Evolutionary conservation across 2,113 vertebrate genomes (phyloP).

Genomic region (Ctenodactylus gundi): DNA sequence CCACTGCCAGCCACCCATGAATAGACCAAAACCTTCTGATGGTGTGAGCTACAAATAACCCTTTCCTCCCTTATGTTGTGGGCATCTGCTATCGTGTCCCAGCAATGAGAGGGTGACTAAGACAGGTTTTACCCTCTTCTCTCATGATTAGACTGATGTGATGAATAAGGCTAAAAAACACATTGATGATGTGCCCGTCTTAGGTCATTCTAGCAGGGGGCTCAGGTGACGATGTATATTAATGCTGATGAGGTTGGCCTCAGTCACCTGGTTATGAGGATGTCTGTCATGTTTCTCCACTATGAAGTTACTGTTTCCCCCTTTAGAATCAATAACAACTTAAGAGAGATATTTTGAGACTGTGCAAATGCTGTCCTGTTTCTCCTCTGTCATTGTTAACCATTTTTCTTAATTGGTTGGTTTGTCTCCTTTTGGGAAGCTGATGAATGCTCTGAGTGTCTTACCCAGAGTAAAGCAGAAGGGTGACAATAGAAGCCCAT

Average conservation of each 20-base stretch:
- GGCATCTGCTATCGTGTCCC: too few species aligned
- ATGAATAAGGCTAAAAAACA: background rate
- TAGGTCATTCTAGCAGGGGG: background rate
- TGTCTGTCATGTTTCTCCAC: background rate
- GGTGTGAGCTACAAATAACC: too few species aligned
- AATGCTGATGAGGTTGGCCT: background rate
- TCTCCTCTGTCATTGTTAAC: background rate
- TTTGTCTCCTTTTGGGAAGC: background rate
- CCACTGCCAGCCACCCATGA: too few species aligned
- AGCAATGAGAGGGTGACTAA: too few species aligned
- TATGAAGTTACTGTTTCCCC: background rate
- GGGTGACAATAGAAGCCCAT: background rate
- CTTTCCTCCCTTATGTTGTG: too few species aligned
- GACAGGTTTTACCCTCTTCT: background rate
- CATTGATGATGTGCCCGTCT: background rate
- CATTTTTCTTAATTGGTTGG: background rate
- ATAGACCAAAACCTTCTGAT: too few species aligned
- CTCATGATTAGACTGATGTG: background rate
- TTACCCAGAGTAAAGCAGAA: background rate
- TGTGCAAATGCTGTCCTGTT: background rate
- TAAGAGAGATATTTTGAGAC: background rate
- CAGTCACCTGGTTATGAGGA: background rate
- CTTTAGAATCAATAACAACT: background rate
- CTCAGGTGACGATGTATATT: background rate
- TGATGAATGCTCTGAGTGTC: background rate